These are phyloP conservation scores for Leptoclinus maculatus DNA, from an alignment of 2,797 vertebrate species.

Conservation along the genomic window DNA sequence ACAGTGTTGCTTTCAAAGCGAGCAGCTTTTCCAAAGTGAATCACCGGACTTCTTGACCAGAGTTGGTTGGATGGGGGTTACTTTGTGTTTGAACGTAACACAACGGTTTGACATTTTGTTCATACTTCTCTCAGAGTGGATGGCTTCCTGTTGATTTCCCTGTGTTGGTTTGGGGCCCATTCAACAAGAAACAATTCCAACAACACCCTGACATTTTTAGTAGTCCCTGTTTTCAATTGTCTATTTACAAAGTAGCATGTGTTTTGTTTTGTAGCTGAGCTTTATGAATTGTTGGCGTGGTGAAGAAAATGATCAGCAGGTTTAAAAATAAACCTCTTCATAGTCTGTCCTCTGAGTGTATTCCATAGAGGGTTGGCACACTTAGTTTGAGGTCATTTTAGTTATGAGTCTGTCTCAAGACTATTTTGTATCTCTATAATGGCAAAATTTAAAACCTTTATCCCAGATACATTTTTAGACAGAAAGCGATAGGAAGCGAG, in stretches of 20 bases:
- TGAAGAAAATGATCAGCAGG: conserved; percentile 30
- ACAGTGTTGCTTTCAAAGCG: conserved; percentile 42
- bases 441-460: neutral
- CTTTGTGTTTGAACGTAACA: conserved; percentile 48
- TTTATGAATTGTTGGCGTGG: conserved; percentile 8
- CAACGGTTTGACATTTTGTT: conserved; percentile 56
- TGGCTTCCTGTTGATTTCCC: conserved; percentile 71
- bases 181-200: conserved; percentile 61
- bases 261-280: conserved; percentile 35
- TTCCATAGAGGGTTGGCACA: neutral
- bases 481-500: neutral
- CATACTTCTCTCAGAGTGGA: conserved; percentile 57
- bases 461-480: neutral
- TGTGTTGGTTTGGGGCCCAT: conserved; percentile 35
- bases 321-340: conserved; percentile 49
- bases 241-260: conserved; percentile 16
- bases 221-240: conserved; percentile 14
- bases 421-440: neutral
- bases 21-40: conserved; percentile 56
- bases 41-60: conserved; percentile 50
- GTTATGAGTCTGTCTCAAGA: neutral
- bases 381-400: conserved; percentile 11
- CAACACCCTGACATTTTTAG: conserved; percentile 63
- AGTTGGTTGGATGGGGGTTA: conserved; percentile 35
- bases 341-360: conserved; percentile 1